Base-by-base conservation (phyloP, 2,888 invertebrate species). In the Toxonevra muliebris region DNA sequence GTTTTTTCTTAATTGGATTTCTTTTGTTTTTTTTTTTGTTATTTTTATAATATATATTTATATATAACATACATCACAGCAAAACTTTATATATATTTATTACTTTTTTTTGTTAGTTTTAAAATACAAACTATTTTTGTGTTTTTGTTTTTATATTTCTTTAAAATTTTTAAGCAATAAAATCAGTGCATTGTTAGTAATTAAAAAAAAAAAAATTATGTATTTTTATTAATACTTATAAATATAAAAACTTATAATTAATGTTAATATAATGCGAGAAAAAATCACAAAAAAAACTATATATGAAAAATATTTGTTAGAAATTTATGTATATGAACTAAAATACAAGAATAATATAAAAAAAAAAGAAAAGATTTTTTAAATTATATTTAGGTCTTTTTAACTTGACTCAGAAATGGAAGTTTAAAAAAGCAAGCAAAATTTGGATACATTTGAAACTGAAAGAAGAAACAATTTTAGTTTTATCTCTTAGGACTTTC, bases 51-150 rank as follows among this genome's bases (percentile, higher is more conserved):
- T 80, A 76, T 77, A 74, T 74, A 76, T 76, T 77, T 80, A 75
- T 79, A 79, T 82, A 81, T 80, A 83, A 83, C 83, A 81, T 83
- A 84, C 83, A 84, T 83, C 83, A 83, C 83, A 83, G 84, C 84
- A 84, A 81, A 82, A 83, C 77, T 84, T 81, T 82, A 79, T 80
- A 77, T 80, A 77, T 78, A 75, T 73, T 70, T 69, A 76, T 73
- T 74, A 64, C 69, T 71, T 65, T 69, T 73, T 66, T 68, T 71
- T 69, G 70, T 58, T 67, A 20, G 54, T 53, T 67, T 60, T 66
- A 69, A 70, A 62, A 71, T 74, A 73, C 69, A 76, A 74, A 71
- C 73, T 71, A 73, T 77, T 74, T 61, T 70, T 71, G 63, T 74
- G 73, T 73, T 73, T 71, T 75, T 72, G 68, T 69, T 69, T 65